These are phyloP conservation scores for Catharus fuscescens DNA, from an alignment of 2,113 vertebrate genomes.

Conservation along the genomic window DNA sequence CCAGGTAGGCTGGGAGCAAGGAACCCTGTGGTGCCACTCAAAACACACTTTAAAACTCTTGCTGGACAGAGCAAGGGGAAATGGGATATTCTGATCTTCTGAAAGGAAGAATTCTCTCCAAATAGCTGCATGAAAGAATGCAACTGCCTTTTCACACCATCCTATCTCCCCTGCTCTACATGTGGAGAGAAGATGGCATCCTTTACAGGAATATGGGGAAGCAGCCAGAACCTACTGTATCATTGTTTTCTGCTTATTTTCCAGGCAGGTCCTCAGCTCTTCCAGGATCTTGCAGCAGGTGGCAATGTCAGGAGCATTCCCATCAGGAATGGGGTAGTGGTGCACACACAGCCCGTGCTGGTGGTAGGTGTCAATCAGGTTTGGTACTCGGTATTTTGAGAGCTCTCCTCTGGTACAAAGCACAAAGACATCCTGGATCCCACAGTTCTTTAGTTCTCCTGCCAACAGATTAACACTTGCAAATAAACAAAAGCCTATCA, in stretches of 20 bases:
- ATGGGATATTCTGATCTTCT: not conserved
- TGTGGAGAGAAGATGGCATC: not conserved
- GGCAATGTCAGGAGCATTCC: constrained; percentile 80
- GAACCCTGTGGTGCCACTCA: not conserved
- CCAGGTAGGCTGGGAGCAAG: not conserved
- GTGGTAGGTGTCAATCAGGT: constrained; percentile 82
- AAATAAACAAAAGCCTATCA: constrained; percentile 2
- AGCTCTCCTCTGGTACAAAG: constrained; percentile 90
- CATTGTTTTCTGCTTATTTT: constrained; percentile 79
- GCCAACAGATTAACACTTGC: constrained; percentile 24
- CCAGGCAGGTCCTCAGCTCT: constrained; percentile 80
- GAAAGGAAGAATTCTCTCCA: not conserved
- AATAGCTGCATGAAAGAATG: not conserved
- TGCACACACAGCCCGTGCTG: constrained; percentile 80
- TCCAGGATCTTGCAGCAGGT: constrained; percentile 84
- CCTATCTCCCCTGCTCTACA: not conserved
- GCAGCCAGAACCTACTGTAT: constrained; percentile 83
- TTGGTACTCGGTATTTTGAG: constrained; percentile 85
- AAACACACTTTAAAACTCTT: not conserved
- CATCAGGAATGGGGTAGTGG: constrained; percentile 84
- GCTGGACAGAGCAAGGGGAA: not conserved
- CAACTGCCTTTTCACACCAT: not conserved
- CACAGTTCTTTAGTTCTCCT: constrained; percentile 86
- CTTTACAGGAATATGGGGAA: not conserved
- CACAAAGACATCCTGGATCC: constrained; percentile 88